These are phyloP conservation scores for Otolemur garnettii DNA, from an alignment of 2,113 vertebrate species.

Conservation along the genomic window DNA sequence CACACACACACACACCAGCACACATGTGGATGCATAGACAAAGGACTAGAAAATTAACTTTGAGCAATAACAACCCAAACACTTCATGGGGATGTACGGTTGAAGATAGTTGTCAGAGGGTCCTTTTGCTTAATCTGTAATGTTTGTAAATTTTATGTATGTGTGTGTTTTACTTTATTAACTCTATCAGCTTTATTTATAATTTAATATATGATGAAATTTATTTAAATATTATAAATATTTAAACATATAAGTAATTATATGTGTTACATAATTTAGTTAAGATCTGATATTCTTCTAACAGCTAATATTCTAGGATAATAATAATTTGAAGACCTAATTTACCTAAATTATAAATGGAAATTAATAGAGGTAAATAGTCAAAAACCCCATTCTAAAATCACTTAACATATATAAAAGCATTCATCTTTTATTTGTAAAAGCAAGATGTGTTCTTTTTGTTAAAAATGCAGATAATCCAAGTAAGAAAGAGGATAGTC, in stretches of 20 bases:
- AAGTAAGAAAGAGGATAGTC: neutral
- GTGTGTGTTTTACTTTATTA: neutral
- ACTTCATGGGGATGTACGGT: neutral
- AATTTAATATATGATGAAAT: neutral
- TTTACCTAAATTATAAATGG: neutral
- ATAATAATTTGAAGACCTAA: neutral
- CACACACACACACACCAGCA: neutral
- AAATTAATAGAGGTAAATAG: conserved; percentile 5
- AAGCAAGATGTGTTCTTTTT: neutral
- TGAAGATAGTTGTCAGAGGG: neutral
- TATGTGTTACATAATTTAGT: neutral
- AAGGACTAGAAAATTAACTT: neutral
- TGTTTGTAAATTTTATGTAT: neutral
- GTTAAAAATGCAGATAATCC: neutral
- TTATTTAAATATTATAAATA: neutral
- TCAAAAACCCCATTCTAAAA: neutral
- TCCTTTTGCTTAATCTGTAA: neutral
- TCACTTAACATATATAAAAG: neutral
- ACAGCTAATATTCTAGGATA: neutral
- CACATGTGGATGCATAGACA: neutral
- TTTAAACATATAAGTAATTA: neutral
- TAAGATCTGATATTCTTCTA: neutral
- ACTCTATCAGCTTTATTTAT: neutral
- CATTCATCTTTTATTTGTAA: neutral
- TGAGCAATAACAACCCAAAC: neutral